These are phyloP conservation scores for Tenebrio molitor DNA, from an alignment of 1,140 invertebrate genomes.

Conservation along the genomic window DNA sequence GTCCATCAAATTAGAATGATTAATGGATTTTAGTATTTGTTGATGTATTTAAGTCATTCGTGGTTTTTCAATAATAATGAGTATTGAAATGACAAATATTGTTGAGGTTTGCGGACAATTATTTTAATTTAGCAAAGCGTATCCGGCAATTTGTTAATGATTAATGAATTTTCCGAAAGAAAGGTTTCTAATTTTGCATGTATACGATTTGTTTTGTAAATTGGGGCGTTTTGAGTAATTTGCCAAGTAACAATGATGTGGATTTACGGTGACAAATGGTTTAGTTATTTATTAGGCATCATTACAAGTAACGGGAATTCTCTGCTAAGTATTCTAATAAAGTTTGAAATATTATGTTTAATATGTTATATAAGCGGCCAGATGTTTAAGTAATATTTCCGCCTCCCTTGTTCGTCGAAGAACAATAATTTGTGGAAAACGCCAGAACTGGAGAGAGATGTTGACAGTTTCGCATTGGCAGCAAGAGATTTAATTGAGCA, in stretches of 20 bases:
- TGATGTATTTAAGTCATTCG: no score
- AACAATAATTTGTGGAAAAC: slow-evolving; percentile 26
- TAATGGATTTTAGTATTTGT: no score
- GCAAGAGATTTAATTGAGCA: slow-evolving; percentile 28
- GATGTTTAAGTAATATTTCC: slow-evolving; percentile 41
- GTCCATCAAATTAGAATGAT: no score
- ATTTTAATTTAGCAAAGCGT: background rate
- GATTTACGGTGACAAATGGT: slow-evolving; percentile 22
- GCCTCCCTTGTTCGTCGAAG: slow-evolving; percentile 9
- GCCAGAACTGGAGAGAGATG: background rate
- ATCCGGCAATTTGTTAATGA: background rate
- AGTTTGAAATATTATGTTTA: slow-evolving; percentile 44
- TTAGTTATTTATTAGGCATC: slow-evolving; percentile 22
- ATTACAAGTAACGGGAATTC: slow-evolving; percentile 39
- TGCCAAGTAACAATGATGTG: slow-evolving; percentile 16
- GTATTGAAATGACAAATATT: no score
- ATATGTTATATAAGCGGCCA: slow-evolving; percentile 41
- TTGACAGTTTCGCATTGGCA: slow-evolving; percentile 20
- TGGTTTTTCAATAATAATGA: no score
- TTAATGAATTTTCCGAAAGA: background rate
- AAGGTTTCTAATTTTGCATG: no score
- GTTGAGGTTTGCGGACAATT: background rate
- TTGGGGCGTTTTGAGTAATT: slow-evolving; percentile 2
- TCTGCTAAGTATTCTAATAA: slow-evolving; percentile 44
- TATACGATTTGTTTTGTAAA: background rate